Evolutionary conservation across 2,797 vertebrate species (phyloP), one percentile per base, ranked within the genome.

Genomic region (Typhlichthys eigenmanni): DNA sequence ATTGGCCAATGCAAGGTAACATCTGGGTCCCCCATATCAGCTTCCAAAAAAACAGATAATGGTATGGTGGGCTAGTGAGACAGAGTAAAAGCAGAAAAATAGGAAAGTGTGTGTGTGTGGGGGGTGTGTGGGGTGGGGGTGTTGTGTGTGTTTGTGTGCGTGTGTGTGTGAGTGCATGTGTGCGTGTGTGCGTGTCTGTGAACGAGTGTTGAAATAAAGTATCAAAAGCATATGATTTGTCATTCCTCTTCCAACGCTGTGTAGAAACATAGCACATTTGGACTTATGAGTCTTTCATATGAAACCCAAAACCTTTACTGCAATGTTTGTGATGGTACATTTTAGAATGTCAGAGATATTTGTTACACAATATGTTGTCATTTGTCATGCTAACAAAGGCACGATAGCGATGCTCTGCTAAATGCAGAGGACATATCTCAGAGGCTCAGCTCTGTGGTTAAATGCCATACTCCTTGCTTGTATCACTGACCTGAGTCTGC

Each of bases 1-100:
- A 94, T 93, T 93, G 93, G 93, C 83, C 89, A 87, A 75, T 80
- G 64, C 62, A 72, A 68, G 62, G 67, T 64, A 88, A 92, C 87
- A 91, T 91, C 87, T 91, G 88, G 81, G 85, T 88, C 84, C 86
- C 87, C 76, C 77, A 83, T 85, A 89, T 90, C 83, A 76, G 84
- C 69, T 75, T 85, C 87, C 85, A 80, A 78, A 80, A 64, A 53
- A 84, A 78, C 81, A 85, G 79, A 83, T 81, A 71, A 85, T 66
- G 72, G 79, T 75, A 80, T 65, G 66, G 78, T 64, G 58, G 69
- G 74, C 71, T 50, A 16, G 79, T 69, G 60, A 51, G 58, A 45
- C 17, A 51, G 47, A 57, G 54, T 51, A 58, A 55, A 56, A 3
- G 13, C 2, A 8, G 46, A 6, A 11, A 53, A 8, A 55, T 13